Conservation (phyloP, 2,888 invertebrate species). For the Nomada fabriciana region DNA sequence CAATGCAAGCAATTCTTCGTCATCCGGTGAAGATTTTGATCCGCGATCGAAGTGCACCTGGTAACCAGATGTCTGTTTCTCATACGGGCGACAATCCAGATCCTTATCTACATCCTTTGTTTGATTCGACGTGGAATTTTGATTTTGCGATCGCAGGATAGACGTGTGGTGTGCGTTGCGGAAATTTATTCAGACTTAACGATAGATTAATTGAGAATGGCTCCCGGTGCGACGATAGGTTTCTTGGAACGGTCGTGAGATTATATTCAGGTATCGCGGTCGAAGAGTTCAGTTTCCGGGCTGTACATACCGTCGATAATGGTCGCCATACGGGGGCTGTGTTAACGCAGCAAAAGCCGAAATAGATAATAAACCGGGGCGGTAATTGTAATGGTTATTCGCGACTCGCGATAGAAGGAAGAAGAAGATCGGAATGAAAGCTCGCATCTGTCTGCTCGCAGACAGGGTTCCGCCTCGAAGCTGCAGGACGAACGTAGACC, state of each 20-base stretch:
- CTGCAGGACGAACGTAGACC: slow-evolving; percentile 43
- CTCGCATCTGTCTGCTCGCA: background rate
- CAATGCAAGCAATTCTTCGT: slow-evolving; percentile 54
- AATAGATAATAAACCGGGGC: slow-evolving; percentile 17
- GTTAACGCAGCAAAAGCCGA: background rate
- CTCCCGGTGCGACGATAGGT: background rate
- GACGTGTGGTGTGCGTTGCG: background rate
- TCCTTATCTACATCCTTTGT: slow-evolving; percentile 69
- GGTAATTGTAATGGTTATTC: slow-evolving; percentile 42
- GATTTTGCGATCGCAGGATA: slow-evolving; percentile 30
- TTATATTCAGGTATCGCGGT: background rate
- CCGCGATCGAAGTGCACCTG: slow-evolving; percentile 57
- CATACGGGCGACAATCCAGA: slow-evolving; percentile 69
- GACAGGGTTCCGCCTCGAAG: slow-evolving; percentile 29
- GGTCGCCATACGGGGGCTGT: background rate
- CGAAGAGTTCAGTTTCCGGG: background rate
- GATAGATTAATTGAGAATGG: slow-evolving; percentile 21
- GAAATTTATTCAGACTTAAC: slow-evolving; percentile 25
- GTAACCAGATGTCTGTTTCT: slow-evolving; percentile 78
- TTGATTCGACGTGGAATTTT: slow-evolving; percentile 45
- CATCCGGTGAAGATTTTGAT: slow-evolving; percentile 72
- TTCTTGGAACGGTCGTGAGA: background rate
- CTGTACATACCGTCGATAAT: slow-evolving; percentile 33
- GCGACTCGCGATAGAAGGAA: slow-evolving; percentile 34
- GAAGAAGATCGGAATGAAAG: slow-evolving; percentile 7